Base-by-base conservation (phyloP, 2,888 invertebrate genomes). In the Drosophila rellima region DNA sequence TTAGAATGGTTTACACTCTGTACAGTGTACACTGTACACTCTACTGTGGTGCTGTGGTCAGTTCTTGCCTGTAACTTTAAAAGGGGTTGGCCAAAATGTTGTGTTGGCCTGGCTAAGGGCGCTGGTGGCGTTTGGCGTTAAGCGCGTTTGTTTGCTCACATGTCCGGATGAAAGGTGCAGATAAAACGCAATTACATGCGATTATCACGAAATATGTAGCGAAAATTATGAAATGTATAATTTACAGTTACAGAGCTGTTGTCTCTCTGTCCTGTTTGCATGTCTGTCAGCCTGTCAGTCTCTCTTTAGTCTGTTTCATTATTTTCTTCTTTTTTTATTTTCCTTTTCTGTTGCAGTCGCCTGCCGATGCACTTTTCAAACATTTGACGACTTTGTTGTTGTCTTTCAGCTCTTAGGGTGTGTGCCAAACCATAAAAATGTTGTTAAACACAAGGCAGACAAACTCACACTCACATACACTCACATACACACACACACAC, bases 111-210 rank as follows among this genome's bases (percentile, higher is more conserved):
- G 60, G 62, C 54, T 54, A 62, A 73, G 82, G 64, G 68, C 68
- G 73, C 73, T 47, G 26, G 26, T 44, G n/a, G n/a, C n/a, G n/a
- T 44, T 65, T 60, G 56, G 78, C 69, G 71, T 70, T 71, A 80
- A 80, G 80, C 83, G 80, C 80, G 71, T 87, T 80, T 90, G 86
- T 90, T 91, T 90, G 89, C 83, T 89, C 88, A 91, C 85, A 91
- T 90, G 90, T 90, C 87, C 82, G 91, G 91, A 90, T 91, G 88
- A 91, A 91, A 80, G 91, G 87, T 89, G 91, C 81, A 91, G 91
- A 91, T 91, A 91, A 91, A 91, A 80, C 81, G 88, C 91, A 91
- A 91, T 91, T 91, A 91, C 90, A 90, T 90, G 91, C 91, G 91
- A 91, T 91, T 91, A 91, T 90, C 91, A 82, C 76, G 75, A 77